Conservation (phyloP, 2,113 vertebrate species). For the Entosphenus tridentatus region DNA sequence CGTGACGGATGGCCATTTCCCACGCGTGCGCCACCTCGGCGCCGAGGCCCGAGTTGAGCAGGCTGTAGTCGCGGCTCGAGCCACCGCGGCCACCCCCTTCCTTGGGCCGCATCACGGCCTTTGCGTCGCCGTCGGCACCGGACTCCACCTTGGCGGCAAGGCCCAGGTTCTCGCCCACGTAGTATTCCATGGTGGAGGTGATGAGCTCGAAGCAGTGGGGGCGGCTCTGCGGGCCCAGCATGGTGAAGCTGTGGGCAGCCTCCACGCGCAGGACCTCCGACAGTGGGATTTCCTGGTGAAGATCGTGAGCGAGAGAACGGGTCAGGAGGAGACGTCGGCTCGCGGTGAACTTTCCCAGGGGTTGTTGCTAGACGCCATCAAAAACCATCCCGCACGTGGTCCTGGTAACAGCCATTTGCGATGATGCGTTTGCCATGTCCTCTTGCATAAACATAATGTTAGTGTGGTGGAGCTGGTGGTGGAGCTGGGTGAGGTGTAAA, state of each 20-base stretch:
- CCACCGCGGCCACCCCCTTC: not conserved
- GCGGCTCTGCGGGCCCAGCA: slow-evolving; percentile 43
- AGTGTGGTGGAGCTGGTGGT: too few relatives aligned
- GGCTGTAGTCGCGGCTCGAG: slow-evolving; percentile 20
- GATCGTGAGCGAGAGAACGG: not conserved
- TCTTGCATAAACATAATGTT: too few relatives aligned
- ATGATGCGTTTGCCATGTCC: too few relatives aligned
- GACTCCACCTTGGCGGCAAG: slow-evolving; percentile 15
- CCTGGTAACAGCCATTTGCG: not conserved
- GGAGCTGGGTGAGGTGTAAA: too few relatives aligned
- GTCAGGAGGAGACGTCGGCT: not conserved
- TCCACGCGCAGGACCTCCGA: slow-evolving; percentile 26
- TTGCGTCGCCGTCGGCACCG: not conserved
- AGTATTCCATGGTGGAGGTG: slow-evolving; percentile 58
- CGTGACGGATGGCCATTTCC: slow-evolving; percentile 83
- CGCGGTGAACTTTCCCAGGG: not conserved
- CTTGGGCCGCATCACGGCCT: not conserved
- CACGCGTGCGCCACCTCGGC: slow-evolving; percentile 67
- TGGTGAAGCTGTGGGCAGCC: slow-evolving; percentile 22
- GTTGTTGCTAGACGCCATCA: not conserved
- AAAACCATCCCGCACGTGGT: not conserved
- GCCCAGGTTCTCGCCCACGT: slow-evolving; percentile 55
- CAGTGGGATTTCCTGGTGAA: slow-evolving; percentile 22
- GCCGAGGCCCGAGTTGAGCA: slow-evolving; percentile 46
- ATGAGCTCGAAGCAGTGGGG: slow-evolving; percentile 85